Base-by-base conservation (phyloP, 2,797 vertebrate genomes). In the Coendou prehensilis region DNA sequence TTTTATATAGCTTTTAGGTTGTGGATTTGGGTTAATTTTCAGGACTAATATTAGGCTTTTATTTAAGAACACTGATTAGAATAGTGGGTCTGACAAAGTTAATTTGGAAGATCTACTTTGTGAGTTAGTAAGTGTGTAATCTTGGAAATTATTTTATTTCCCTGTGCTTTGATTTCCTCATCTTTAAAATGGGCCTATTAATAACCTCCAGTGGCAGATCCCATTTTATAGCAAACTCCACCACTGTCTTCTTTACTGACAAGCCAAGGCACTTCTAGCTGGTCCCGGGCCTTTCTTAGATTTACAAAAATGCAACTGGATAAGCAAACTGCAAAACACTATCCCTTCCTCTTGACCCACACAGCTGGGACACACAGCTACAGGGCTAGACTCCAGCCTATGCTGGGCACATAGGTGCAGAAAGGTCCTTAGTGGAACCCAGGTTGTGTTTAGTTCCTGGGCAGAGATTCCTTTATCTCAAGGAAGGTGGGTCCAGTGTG, bases 81-180 rank as follows among this genome's bases (percentile, higher is more conserved):
- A 18, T 79, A 22, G 50, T 79, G 17, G 33, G 28, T 87, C 80
- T 88, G 33, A 73, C 22, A 93, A 88, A 93, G 56, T 52, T 87
- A 45, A 76, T 67, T 91, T 89, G 57, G 57, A 95, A 67, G 6
- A 67, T 87, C 41, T 9, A 57, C 28, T 90, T 92, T 92, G 84
- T 92, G 86, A 93, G n/a, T 82, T 56, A 93, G 80, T 26, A 78
- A 9, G 59, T 91, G 3, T 79, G 37, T 61, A 93, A 85, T 9
- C 4, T 79, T 85, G 84, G 30, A 94, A 95, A 95, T 87, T 63
- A 78, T 78, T 94, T 84, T 37, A 76, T 88, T 91, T 96, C 37
- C 15, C 5, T 30, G 17, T 73, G 30, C 30, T n/a, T 87, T 81
- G 64, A 73, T 96, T 91, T 94, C 26, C 71, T 89, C 45, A 26